Base-by-base conservation (phyloP, 2,888 invertebrate species). In the Rotaria socialis region DNA sequence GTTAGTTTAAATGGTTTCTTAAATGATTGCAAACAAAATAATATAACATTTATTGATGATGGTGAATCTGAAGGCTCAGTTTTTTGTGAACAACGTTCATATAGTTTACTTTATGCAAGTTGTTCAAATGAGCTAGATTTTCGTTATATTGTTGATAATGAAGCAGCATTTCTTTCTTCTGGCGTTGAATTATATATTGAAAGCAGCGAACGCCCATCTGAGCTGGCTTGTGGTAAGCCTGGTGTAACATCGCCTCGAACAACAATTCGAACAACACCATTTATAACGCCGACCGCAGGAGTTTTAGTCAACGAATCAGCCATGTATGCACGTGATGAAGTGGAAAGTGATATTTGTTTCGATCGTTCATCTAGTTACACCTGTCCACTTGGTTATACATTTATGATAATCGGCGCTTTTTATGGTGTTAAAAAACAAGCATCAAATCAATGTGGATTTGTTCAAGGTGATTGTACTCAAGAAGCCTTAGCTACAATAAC, bases 71-170 rank as follows among this genome's bases (percentile, higher is more conserved):
- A 10, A 47, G 27, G 67, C 19, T 14, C 47, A 47, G 47, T n/a
- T 5, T 80, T 80, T 47, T 80, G 80, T 47, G 47, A 47, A n/a
- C 11, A 47, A 80, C n/a, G 22, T 10, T 47, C 43, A n/a, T 47
- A n/a, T 47, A 24, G 11, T n/a, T 47, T 80, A n/a, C 22, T 80
- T 24, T 80, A 80, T 80, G 47, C 80, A 80, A 80, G 41, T 80
- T 80, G 47, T 80, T 80, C 47, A 47, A 80, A 80, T 80, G 80
- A 43, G 47, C 24, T 80, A 47, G 80, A 43, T 80, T 14, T 80
- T 2, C 11, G 47, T 43, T 80, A 80, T 80, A n/a, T 47, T 80
- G 47, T 47, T 47, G 47, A 24, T 47, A 24, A 47, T 47, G 47
- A 47, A n/a, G 1, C 8, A 41, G 16, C 8, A 24, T 7, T 8